Evolutionary conservation across 2,797 vertebrate genomes (phyloP).

Genomic region (Enteromius paludinosus): DNA sequence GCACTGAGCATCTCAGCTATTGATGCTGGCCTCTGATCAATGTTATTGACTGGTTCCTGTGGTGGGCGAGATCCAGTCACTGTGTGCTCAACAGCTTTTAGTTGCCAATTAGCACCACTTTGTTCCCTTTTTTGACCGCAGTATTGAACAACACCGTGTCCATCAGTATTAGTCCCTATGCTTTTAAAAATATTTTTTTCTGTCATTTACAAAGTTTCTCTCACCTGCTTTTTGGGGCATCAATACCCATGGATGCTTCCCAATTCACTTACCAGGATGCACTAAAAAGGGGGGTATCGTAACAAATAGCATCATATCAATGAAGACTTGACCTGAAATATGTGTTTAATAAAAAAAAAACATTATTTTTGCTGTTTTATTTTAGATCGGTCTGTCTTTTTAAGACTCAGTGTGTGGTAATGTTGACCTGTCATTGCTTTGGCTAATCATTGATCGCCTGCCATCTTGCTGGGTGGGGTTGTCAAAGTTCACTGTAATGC

Average conservation of each 20-base stretch:
- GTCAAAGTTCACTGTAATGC: slow-evolving; percentile 70
- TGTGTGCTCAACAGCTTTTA: slow-evolving; percentile 11
- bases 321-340: background rate
- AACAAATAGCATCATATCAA: background rate
- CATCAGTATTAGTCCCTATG: background rate
- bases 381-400: background rate
- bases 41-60: slow-evolving; percentile 12
- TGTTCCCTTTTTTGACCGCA: slow-evolving; percentile 23
- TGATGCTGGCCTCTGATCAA: slow-evolving; percentile 32
- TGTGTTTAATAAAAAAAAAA: background rate
- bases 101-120: slow-evolving; percentile 16
- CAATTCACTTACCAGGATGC: background rate
- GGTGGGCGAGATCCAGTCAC: slow-evolving; percentile 1
- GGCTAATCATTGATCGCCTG: slow-evolving; percentile 73
- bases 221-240: background rate
- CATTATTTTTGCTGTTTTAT: background rate
- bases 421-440: slow-evolving; percentile 47
- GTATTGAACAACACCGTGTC: background rate
- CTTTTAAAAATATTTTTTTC: background rate
- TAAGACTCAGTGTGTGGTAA: slow-evolving; percentile 46
- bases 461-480: slow-evolving; percentile 52
- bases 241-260: too few species aligned
- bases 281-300: background rate
- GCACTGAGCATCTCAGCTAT: background rate
- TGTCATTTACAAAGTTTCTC: background rate